Conservation (phyloP, 2,113 vertebrate species). For the Euleptes europaea region DNA sequence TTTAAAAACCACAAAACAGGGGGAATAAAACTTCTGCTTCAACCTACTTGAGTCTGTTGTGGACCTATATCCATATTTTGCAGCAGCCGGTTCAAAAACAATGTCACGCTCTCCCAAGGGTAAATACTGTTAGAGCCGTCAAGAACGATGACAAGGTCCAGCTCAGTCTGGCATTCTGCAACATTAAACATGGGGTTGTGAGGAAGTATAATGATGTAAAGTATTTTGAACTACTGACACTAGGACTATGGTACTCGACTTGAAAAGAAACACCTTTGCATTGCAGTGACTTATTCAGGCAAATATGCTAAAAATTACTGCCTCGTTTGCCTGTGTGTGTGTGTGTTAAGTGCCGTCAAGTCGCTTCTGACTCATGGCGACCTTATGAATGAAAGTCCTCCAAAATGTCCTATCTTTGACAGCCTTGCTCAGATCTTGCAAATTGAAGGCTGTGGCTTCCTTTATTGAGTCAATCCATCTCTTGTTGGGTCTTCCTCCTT, state of each 20-base stretch:
- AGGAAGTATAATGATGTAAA: background rate
- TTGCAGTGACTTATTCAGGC: background rate
- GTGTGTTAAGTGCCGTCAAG: no score
- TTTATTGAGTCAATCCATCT: no score
- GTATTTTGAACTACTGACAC: background rate
- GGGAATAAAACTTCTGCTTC: background rate
- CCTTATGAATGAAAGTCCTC: no score
- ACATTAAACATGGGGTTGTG: conserved; percentile 39
- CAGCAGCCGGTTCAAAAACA: conserved; percentile 85
- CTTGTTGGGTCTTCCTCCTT: no score
- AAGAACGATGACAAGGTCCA: conserved; percentile 93
- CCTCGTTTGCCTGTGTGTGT: no score
- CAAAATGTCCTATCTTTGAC: no score
- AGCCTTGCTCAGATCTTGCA: no score
- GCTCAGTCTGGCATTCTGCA: conserved; percentile 86
- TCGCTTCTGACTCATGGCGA: no score
- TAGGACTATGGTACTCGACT: background rate
- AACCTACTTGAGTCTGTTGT: conserved; percentile 85
- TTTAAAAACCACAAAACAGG: background rate
- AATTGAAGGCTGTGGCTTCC: no score
- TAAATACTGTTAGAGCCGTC: conserved; percentile 98
- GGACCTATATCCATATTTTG: conserved; percentile 86
- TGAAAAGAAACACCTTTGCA: background rate
- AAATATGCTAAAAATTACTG: background rate
- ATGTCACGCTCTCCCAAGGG: conserved; percentile 87